Conservation (phyloP, 2,113 vertebrate genomes). For the Heliornis fulica region DNA sequence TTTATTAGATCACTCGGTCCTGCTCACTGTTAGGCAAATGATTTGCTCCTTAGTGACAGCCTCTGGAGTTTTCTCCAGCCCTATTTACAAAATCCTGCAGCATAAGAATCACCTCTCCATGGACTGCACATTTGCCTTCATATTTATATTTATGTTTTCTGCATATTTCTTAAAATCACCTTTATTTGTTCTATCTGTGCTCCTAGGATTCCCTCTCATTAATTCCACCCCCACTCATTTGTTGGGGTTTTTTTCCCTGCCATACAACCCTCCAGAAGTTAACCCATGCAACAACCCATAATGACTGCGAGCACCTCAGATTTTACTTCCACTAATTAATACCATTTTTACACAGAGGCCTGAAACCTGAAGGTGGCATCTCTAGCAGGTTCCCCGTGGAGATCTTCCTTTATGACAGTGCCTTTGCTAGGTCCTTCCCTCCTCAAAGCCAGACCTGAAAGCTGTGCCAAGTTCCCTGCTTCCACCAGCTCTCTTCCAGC, state of each 20-base stretch:
- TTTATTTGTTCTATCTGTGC: neutral
- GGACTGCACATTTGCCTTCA: neutral
- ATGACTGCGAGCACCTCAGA: neutral
- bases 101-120: neutral
- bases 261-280: neutral
- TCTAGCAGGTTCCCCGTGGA: neutral
- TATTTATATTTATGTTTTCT: neutral
- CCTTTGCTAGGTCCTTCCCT: neutral
- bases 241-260: neutral
- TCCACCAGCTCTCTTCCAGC: neutral
- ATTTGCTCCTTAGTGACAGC: constrained; percentile 30
- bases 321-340: neutral
- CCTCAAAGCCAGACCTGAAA: neutral
- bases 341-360: neutral
- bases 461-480: fast-evolving
- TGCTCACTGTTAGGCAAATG: constrained; percentile 48
- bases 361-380: neutral
- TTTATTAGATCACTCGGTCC: constrained; percentile 32
- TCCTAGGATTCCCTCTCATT: neutral
- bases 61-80: constrained; percentile 4
- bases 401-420: fast-evolving
- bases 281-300: neutral
- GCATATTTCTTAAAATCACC: neutral
- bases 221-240: neutral
- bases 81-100: neutral